Conservation (phyloP, 2,797 vertebrate genomes). For the Pagetopsis macropterus region DNA sequence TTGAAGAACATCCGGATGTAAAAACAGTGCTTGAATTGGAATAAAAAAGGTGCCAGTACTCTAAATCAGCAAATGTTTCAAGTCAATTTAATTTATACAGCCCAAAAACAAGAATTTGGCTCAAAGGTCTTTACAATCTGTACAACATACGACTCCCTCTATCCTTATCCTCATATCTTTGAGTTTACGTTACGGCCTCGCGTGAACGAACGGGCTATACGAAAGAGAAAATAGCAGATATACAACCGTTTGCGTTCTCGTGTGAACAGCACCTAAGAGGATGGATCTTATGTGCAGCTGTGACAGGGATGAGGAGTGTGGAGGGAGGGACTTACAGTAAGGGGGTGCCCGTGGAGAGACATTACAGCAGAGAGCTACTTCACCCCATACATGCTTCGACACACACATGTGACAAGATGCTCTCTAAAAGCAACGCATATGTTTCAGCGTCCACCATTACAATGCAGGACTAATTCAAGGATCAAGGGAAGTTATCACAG, state of each 20-base stretch:
- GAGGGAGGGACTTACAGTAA: slow-evolving; percentile 14
- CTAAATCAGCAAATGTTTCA: too few species aligned
- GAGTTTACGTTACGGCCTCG: too few species aligned
- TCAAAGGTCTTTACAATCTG: too few species aligned
- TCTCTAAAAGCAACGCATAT: slow-evolving; percentile 59
- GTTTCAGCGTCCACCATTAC: slow-evolving; percentile 54
- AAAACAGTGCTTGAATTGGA: background rate
- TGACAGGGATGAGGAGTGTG: slow-evolving; percentile 23
- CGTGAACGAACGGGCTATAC: too few species aligned
- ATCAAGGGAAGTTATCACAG: slow-evolving; percentile 61
- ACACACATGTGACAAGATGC: slow-evolving; percentile 46
- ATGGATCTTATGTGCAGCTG: slow-evolving; percentile 43
- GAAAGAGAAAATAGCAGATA: too few species aligned
- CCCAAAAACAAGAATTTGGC: too few species aligned
- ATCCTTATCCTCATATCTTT: too few species aligned
- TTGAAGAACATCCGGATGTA: slow-evolving; percentile 32
- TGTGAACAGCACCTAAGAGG: background rate
- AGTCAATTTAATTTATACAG: too few species aligned
- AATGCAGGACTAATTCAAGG: slow-evolving; percentile 69
- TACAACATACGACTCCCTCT: too few species aligned
- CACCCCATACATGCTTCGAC: slow-evolving; percentile 21
- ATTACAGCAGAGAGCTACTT: slow-evolving; percentile 35
- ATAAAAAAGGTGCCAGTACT: too few species aligned
- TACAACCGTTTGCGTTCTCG: too few species aligned
- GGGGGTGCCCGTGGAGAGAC: slow-evolving; percentile 29